These are phyloP conservation scores for Amblyjoppa fuscipennis DNA, from an alignment of 2,888 invertebrate genomes.

Conservation along the genomic window DNA sequence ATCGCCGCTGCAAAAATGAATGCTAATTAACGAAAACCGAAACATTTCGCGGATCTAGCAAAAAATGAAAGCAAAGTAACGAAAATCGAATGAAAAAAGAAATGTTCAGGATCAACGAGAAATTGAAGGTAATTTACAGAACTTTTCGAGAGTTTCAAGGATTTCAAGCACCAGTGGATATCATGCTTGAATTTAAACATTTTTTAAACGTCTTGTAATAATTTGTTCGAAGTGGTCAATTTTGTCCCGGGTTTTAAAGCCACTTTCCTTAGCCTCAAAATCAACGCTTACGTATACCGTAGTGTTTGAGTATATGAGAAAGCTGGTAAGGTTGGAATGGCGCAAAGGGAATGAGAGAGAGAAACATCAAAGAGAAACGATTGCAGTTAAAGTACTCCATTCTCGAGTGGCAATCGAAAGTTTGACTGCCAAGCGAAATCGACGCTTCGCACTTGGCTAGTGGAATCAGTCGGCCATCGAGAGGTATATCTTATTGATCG, in stretches of 20 bases:
- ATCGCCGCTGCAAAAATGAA: background rate
- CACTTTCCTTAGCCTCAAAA: background rate
- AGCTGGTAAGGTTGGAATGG: background rate
- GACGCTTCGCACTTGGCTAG: constrained; percentile 26
- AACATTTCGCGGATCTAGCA: too few relatives aligned
- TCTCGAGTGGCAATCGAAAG: constrained; percentile 37
- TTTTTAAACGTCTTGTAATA: background rate
- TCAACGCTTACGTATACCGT: background rate
- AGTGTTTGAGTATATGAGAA: background rate
- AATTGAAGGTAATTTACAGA: background rate
- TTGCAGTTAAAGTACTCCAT: background rate
- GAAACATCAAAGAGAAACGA: constrained; percentile 38
- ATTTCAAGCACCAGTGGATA: background rate
- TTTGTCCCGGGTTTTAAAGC: background rate
- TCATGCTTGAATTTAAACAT: background rate
- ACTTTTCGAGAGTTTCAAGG: background rate
- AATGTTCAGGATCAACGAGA: background rate
- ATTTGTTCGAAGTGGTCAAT: background rate
- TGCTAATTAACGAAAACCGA: background rate
- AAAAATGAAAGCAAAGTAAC: background rate
- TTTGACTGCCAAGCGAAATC: constrained; percentile 15
- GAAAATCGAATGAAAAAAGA: background rate
- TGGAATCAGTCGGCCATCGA: constrained; percentile 30
- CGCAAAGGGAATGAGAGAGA: constrained; percentile 8
- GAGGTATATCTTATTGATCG: constrained; percentile 4